Evolutionary conservation across 2,888 invertebrate genomes (phyloP), one percentile per base, ranked within the genome.

Genomic region (Hylaea fasciaria): DNA sequence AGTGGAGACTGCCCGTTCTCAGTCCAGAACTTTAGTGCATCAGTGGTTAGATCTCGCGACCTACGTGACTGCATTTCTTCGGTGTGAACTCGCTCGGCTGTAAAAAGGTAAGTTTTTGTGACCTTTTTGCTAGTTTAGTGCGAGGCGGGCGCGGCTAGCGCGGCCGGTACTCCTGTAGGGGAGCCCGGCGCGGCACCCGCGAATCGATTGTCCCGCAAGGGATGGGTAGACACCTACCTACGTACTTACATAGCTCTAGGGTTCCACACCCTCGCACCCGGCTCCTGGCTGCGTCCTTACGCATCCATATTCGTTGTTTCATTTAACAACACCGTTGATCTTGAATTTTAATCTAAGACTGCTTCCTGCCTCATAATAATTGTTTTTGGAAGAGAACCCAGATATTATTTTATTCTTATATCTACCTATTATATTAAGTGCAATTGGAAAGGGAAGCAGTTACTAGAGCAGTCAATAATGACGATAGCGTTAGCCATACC

Each of bases 51-150:
- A 81, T 79, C 83, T 84, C 86, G 87, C 89, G 87, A 87, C 85
- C 83, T 81, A 78, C 86, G 84, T 81, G 85, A 81, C 86, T 87
- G 82, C 85, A 81, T 86, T 86, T 86, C 85, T 86, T 85, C 78
- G 79, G 83, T 83, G 81, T 81, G 83, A 81, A 85, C 74, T 82
- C 78, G 83, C 82, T 88, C 85, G 84, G 82, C 86, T 87, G 89
- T 84, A 74, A 87, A 89, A 81, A 89, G 89, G 89, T 91, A 78
- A 87, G 90, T 91, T 89, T 87, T 87, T 87, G 73, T 77, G 73
- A 50, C 74, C 73, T 78, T 74, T 75, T 78, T 73, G 68, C 72
- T 73, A 73, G 74, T 73, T 73, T 76, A 74, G 77, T 76, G 69
- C 75, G 66, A 77, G 77, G 74, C 71, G 70, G 64, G 70, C 76